Evolutionary conservation across 2,888 invertebrate species (phyloP), one percentile per base, ranked within the genome.

Genomic region (Pyrrhia umbra): DNA sequence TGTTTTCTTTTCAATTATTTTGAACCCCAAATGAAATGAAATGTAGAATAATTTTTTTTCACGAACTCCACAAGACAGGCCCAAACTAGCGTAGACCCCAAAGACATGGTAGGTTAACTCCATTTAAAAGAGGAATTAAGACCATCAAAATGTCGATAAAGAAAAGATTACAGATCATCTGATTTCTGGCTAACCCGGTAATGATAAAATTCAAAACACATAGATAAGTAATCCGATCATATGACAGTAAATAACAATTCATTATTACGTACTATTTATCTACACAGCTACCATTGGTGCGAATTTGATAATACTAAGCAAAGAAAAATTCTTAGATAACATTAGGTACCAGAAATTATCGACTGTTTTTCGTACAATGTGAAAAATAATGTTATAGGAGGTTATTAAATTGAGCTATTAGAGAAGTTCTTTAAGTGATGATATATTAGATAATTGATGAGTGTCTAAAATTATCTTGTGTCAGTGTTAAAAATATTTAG

Each of bases 221-320:
- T 52, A 66, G 69, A 75, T 69, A 74, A 71, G 57, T 75, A 65
- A 71, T 73, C 64, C 49, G 43, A 64, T 61, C 66, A 63, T 71
- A 67, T 60, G 72, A 72, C 61, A 58, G 60, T 10, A 51, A 69
- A 70, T 23, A 68, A 68, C 75, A 81, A 80, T 81, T 23, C 75
- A 62, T 83, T 86, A 59, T 80, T 64, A 68, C 80, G 75, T 76
- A 65, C 86, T 85, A 83, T 87, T 78, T 75, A 67, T 69, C 74
- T 68, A 68, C 75, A 56, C 65, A 13, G 52, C 61, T 46, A 77
- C 73, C 82, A 90, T 89, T 88, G 82, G 83, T 76, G 83, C 84
- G 61, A 84, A 84, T 64, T 85, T 82, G 87, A 88, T 88, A 86
- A 86, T 79, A 84, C 78, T 63, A 75, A 82, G 82, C 80, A 89